Conservation (phyloP, 2,797 vertebrate genomes). For the Onychomys leucogaster region DNA sequence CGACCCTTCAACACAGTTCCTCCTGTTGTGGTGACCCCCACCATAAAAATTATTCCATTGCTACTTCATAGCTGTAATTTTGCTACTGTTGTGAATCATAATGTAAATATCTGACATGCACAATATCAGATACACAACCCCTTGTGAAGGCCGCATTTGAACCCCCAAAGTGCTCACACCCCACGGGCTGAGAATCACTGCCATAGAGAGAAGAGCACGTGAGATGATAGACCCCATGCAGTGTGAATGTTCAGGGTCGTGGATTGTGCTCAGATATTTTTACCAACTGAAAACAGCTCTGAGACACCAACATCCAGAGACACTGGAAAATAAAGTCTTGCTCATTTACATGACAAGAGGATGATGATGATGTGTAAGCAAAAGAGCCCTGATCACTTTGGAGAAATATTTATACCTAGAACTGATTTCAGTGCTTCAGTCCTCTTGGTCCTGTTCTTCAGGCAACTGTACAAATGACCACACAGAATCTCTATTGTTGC, state of each 20-base stretch:
- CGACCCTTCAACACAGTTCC: neutral
- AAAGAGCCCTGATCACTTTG: neutral
- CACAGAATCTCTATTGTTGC: neutral
- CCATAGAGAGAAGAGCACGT: rapidly evolving
- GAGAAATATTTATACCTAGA: neutral
- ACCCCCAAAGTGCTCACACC: neutral
- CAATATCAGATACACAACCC: neutral
- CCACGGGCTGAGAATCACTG: neutral
- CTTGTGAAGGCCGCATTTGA: neutral
- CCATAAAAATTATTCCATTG: neutral
- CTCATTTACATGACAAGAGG: neutral
- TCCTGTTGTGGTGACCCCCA: neutral
- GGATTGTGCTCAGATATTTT: neutral
- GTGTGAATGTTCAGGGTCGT: neutral
- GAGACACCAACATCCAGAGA: neutral
- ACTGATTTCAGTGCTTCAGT: neutral
- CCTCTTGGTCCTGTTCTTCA: neutral
- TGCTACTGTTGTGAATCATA: neutral
- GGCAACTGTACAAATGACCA: neutral
- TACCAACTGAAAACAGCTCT: neutral
- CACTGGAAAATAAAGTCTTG: neutral
- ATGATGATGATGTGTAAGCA: neutral
- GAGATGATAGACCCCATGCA: neutral
- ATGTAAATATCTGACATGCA: neutral
- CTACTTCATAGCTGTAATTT: neutral